Evolutionary conservation across 2,888 invertebrate species (phyloP).

Genomic region (Drosophila macrospina): DNA sequence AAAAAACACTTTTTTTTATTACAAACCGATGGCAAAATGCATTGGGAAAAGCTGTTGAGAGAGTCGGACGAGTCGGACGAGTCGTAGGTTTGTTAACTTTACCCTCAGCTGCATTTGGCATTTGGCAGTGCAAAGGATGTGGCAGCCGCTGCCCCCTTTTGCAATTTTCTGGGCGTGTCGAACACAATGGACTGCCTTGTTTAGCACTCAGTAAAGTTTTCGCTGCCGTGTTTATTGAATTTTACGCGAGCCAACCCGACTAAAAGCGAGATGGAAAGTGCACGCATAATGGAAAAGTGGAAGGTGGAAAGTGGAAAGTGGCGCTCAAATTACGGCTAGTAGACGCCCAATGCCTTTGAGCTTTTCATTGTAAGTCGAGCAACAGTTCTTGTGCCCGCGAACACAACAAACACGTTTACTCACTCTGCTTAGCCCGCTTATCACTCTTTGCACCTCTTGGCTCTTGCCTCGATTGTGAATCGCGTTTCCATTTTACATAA

Average conservation of each 20-base stretch:
- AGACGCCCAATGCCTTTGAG: constrained; percentile 32
- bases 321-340: constrained; percentile 38
- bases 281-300: background rate
- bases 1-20: too few species aligned
- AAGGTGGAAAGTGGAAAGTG: constrained; percentile 30
- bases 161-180: constrained; percentile 32
- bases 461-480: constrained; percentile 36
- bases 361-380: constrained; percentile 25
- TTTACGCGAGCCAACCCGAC: constrained; percentile 39
- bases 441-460: constrained; percentile 4
- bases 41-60: constrained; percentile 34
- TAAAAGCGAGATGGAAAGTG: constrained; percentile 3
- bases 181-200: constrained; percentile 39
- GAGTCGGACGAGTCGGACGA: too few species aligned
- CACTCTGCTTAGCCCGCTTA: constrained; percentile 20
- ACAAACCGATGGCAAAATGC: constrained; percentile 29
- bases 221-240: constrained; percentile 52
- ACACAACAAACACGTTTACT: constrained; percentile 21
- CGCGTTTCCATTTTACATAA: constrained; percentile 64
- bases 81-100: constrained; percentile 41
- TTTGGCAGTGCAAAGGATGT: constrained; percentile 23
- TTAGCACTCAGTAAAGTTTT: constrained; percentile 56
- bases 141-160: background rate
- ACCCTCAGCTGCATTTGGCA: constrained; percentile 49
- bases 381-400: constrained; percentile 40